These are phyloP conservation scores for Empidonax traillii DNA, from an alignment of 2,113 vertebrate genomes.

Conservation along the genomic window DNA sequence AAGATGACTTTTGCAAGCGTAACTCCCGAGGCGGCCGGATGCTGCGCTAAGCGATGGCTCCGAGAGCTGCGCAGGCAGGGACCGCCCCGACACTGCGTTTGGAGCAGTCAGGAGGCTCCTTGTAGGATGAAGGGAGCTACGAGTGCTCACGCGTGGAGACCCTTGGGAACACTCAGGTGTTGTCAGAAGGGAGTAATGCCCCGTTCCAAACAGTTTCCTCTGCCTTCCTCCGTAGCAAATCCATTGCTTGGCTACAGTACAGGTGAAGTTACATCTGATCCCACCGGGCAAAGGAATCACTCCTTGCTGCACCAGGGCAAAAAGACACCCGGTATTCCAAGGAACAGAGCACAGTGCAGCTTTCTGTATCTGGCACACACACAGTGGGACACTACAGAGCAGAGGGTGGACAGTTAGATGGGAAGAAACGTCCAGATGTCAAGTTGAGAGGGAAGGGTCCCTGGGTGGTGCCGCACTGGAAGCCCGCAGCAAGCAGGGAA, in stretches of 20 bases:
- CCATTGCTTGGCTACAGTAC: background rate
- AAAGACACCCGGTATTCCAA: background rate
- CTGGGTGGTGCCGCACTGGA: background rate
- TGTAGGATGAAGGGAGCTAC: background rate
- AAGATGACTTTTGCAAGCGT: fast-evolving
- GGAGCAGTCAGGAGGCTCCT: background rate
- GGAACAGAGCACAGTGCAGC: fast-evolving
- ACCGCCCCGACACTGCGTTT: background rate
- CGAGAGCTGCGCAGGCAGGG: background rate
- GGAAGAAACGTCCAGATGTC: background rate
- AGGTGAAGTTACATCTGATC: background rate
- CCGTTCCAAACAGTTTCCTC: background rate
- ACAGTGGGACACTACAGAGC: fast-evolving
- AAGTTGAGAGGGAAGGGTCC: background rate
- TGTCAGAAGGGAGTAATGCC: background rate
- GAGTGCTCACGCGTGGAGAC: too few relatives aligned
- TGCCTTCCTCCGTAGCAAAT: background rate
- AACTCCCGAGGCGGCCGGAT: background rate
- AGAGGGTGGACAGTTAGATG: fast-evolving
- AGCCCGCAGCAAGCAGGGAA: background rate
- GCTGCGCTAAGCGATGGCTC: background rate
- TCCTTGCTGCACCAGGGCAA: background rate
- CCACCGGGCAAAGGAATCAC: background rate
- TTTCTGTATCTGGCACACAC: background rate
- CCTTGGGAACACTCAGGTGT: too few relatives aligned